Base-by-base conservation (phyloP, 2,888 invertebrate species). In the Tachystola acroxantha region DNA sequence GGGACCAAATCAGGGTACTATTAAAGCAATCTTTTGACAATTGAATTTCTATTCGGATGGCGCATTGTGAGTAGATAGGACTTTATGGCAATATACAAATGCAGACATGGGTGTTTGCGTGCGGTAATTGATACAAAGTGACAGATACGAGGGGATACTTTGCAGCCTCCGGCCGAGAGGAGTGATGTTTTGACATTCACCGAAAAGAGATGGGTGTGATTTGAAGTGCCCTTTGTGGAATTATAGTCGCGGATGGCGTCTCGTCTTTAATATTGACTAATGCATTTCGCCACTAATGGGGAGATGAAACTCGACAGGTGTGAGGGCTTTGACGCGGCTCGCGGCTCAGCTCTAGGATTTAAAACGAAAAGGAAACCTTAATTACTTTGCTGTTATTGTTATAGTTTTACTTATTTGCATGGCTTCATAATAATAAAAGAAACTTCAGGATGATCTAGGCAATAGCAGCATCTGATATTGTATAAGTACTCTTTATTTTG, bases 211-310 rank as follows among this genome's bases (percentile, higher is more conserved):
- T 81, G 85, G 85, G 85, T 85, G 86, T 85, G 86, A 85, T 85
- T 84, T 84, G 81, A 76, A 86, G 85, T 77, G 86, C 82, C 82
- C 85, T 85, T 85, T 86, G 85, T 85, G 85, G 85, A 84, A 85
- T 86, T 86, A 86, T 75, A 80, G 63, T 78, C 82, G 74, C 81
- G 81, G 64, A 74, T 61, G 76, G 77, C 27, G 27, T 27, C 79
- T 81, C 27, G 27, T 27, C 79, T 81, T 85, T 86, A 85, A 84
- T 86, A 86, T 78, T 77, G 77, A 80, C 85, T 86, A 86, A 86
- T 86, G 85, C 80, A 84, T 84, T 80, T 84, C 75, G 58, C 63
- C 58, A 73, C 71, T 82, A 80, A 84, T 84, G 81, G 82, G 75
- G 70, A 73, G 67, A 70, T 62, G 67, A 45, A 74, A 68, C 57